Evolutionary conservation across 1,140 invertebrate species (phyloP), one percentile per base, ranked within the genome.

Genomic region (Steinernema feltiae): DNA sequence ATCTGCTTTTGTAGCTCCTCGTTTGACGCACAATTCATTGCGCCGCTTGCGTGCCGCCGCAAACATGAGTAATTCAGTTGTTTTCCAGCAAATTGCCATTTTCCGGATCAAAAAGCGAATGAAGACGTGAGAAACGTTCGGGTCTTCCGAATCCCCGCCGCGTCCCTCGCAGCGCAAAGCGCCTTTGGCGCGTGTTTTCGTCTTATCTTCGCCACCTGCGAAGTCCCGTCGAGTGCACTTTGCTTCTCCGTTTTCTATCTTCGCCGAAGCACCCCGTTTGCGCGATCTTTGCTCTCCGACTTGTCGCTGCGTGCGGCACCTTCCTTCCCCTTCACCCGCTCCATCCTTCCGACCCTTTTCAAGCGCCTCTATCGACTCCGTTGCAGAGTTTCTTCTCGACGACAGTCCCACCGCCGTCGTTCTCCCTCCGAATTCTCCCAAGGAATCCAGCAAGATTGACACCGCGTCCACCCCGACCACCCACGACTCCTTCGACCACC

Each of bases 401-500:
- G 53, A 63, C 53, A 63, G 53, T 63, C 53, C 53, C 24, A 41
- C 35, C 7, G 7, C 35, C 18, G 53, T 63, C 12, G 15, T 63
- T 27, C 53, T 63, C 24, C 53, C 53, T 3, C 24, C 53, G 53
- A 63, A 12, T 27, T 18, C 35, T 41, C 53, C 53, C 12, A 63
- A 27, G 7, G 15, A 63, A 63, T 7, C 15, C 12, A 21, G 2
- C 53, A 63, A 63, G 24, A 63, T 63, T 17, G 53, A 63, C 24
- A 15, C 53, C 53, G 24, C 53, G 53, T 63, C 53, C 12, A 63
- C 53, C 15, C 53, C 53, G 53, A 63, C 53, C 53, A 63, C 53
- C 53, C 53, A 63, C 53, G 53, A 63, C 53, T 63, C 53, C 15
- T 63, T 63, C 53, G 53, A 63, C 53, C 53, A 63, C 53, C 53